phyloP scores from a whole-genome alignment of 2,888 invertebrate genomes.

The Agrochola circellaris region DNA sequence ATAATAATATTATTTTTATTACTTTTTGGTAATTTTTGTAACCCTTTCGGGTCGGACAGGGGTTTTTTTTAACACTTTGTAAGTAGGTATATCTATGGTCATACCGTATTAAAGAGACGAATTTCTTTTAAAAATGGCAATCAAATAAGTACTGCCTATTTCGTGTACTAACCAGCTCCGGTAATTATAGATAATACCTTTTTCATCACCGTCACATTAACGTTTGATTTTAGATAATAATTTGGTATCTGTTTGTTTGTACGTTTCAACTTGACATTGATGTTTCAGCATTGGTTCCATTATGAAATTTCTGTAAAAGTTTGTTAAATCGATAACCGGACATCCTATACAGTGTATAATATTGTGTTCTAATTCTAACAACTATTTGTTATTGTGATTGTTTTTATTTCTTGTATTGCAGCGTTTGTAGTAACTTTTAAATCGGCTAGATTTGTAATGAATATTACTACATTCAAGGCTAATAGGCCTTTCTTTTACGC shows the following conservation, averaged over 20 bases:
- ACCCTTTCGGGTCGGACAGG: not conserved
- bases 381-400: not conserved
- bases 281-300: not conserved
- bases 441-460: not conserved
- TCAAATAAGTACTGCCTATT: not conserved
- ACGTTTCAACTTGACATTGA: not conserved
- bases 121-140: not conserved
- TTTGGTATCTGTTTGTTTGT: not conserved
- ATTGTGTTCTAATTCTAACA: not conserved
- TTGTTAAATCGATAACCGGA: not conserved
- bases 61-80: not conserved
- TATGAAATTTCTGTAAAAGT: not conserved
- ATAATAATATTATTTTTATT: not conserved
- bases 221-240: constrained; percentile 7
- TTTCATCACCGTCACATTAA: not conserved
- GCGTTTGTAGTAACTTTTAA: not conserved
- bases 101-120: not conserved
- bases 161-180: not conserved
- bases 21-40: not conserved
- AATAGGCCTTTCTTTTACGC: constrained; percentile 37
- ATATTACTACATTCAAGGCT: not conserved
- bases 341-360: not conserved
- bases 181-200: not conserved
- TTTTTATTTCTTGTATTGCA: constrained; percentile 24
- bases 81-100: not conserved